These are phyloP conservation scores for Etheostoma spectabile DNA, from an alignment of 2,113 vertebrate species.

Conservation along the genomic window DNA sequence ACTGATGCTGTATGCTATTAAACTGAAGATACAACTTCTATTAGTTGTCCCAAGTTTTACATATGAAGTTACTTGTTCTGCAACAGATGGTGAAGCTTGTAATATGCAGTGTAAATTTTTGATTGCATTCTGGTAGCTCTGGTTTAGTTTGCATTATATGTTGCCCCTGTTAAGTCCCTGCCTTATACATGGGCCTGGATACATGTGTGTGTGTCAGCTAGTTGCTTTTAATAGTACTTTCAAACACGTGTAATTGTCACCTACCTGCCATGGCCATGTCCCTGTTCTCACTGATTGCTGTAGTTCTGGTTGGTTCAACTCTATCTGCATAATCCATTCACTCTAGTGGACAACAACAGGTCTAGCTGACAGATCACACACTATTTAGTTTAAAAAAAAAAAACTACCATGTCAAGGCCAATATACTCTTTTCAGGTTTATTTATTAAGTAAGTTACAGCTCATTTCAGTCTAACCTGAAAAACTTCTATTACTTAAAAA, in stretches of 20 bases:
- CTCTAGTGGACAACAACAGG: neutral
- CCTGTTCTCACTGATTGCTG: conserved; percentile 1
- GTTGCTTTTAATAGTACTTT: neutral
- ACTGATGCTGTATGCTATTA: conserved; percentile 65
- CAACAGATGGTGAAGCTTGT: neutral
- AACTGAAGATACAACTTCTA: conserved; percentile 52
- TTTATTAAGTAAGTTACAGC: conserved; percentile 5
- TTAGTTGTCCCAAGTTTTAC: conserved; percentile 3
- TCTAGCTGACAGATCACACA: neutral
- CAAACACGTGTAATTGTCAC: neutral
- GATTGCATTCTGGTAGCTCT: neutral
- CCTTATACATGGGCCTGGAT: neutral
- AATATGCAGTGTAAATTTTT: neutral
- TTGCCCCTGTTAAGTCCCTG: neutral
- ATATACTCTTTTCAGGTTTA: neutral
- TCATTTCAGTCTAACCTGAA: neutral
- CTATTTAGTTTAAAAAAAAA: neutral
- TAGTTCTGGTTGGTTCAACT: conserved; percentile 47
- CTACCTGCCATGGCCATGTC: conserved; percentile 1
- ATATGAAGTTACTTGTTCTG: neutral
- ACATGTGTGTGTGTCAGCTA: neutral
- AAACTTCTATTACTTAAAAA: neutral
- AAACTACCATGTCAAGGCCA: neutral
- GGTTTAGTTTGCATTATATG: neutral
- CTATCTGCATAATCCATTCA: conserved; percentile 20